Percentiles rank a stretch among this genome's conserved stretches.
phyloP scores from a whole-genome alignment of 2,888 invertebrate genomes.

The Hypselothyrea guttata region DNA sequence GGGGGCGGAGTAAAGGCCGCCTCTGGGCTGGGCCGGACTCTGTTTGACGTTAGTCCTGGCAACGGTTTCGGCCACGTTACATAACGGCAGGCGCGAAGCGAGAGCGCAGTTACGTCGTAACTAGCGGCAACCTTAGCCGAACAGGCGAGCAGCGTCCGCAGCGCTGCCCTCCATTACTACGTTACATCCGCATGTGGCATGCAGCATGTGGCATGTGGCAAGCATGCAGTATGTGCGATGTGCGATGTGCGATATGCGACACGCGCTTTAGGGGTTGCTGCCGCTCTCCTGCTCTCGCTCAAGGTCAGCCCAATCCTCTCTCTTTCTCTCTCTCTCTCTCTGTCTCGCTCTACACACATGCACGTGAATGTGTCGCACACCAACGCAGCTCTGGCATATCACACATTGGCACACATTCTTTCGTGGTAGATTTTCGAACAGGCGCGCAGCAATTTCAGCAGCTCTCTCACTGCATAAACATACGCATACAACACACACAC shows the following conservation, averaged over 20 bases:
- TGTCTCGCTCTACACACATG: conserved; percentile 3
- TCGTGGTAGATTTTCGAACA: conserved; percentile 75
- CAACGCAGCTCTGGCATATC: conserved; percentile 38
- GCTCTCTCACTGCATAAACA: conserved; percentile 3
- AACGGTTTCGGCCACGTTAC: conserved; percentile 42
- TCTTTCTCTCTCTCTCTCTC: conserved; percentile 3
- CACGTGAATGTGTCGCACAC: conserved; percentile 45
- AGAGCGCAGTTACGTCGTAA: conserved; percentile 82
- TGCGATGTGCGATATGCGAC: conserved; percentile 16
- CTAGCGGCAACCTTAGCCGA: conserved; percentile 81
- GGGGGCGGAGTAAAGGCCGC: conserved; percentile 67
- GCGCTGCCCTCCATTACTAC: conserved; percentile 69
- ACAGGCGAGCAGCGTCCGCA: conserved; percentile 72
- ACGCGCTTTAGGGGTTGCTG: conserved; percentile 38
- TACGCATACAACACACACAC: conserved; percentile 28
- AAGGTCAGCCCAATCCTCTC: conserved; percentile 42
- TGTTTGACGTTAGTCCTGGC: conserved; percentile 54
- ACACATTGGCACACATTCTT: conserved; percentile 78
- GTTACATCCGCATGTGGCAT: too few species aligned
- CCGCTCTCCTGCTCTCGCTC: conserved; percentile 33
- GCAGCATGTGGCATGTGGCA: too few species aligned
- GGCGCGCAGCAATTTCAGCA: conserved; percentile 62
- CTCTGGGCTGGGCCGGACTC: conserved; percentile 39
- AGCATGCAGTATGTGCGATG: too few species aligned
- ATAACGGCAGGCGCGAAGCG: conserved; percentile 43